phyloP scores from a whole-genome alignment of 1,140 invertebrate species.

The Agrypnia vestita region DNA sequence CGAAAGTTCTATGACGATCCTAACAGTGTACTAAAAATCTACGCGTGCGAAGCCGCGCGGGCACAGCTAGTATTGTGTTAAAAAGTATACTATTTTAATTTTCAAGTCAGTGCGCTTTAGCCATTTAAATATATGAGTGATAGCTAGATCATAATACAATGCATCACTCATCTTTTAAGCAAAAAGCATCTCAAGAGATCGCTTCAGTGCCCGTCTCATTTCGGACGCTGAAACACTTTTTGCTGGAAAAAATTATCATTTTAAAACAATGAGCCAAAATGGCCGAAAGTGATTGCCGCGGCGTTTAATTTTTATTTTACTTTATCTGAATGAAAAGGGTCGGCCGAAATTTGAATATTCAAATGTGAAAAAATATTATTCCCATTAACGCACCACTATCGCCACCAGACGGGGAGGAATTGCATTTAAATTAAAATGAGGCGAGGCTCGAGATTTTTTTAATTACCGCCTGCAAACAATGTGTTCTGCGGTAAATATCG shows the following conservation, averaged over 20 bases:
- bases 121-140: too few species aligned
- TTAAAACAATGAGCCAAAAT: conserved; percentile 30
- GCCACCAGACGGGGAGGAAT: conserved; percentile 1
- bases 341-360: conserved; percentile 30
- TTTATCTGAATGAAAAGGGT: conserved; percentile 29
- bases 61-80: too few species aligned
- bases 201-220: neutral
- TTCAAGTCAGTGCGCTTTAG: too few species aligned
- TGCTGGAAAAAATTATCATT: conserved; percentile 3
- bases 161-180: too few species aligned
- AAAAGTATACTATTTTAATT: too few species aligned
- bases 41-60: too few species aligned
- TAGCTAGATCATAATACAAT: too few species aligned
- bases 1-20: too few species aligned
- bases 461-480: neutral
- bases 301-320: conserved; percentile 24
- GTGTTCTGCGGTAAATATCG: neutral
- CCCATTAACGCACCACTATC: conserved; percentile 22
- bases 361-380: conserved; percentile 36
- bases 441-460: neutral
- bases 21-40: too few species aligned
- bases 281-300: conserved; percentile 17
- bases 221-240: neutral
- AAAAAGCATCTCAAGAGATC: too few species aligned
- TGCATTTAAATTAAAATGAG: conserved; percentile 17